phyloP scores from a whole-genome alignment of 2,797 vertebrate genomes.

The Decapterus maruadsi region DNA sequence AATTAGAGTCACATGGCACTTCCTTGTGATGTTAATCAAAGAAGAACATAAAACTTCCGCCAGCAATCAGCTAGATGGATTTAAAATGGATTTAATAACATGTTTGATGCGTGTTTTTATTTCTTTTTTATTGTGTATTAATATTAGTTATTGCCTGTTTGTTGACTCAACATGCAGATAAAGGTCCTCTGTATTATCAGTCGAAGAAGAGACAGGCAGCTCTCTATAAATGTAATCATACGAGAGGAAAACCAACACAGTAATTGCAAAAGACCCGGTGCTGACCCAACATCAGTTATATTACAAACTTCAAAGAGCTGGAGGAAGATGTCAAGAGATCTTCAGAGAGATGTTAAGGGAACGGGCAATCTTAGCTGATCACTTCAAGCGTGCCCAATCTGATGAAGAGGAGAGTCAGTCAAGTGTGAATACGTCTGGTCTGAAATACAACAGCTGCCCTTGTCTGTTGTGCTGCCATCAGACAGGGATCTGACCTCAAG shows the following conservation, averaged over 20 bases:
- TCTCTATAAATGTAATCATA: slow-evolving; percentile 73
- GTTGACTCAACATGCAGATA: slow-evolving; percentile 63
- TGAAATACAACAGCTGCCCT: slow-evolving; percentile 84
- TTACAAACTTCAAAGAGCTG: slow-evolving; percentile 86
- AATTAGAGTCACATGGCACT: slow-evolving; percentile 1
- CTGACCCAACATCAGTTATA: slow-evolving; percentile 79
- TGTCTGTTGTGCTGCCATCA: slow-evolving; percentile 75
- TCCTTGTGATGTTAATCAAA: slow-evolving; percentile 15
- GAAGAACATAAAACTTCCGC: not conserved
- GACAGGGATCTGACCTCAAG: slow-evolving; percentile 68
- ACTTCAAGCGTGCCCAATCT: slow-evolving; percentile 80
- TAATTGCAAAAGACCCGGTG: slow-evolving; percentile 79
- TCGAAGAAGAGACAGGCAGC: slow-evolving; percentile 60
- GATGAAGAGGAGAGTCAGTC: slow-evolving; percentile 81
- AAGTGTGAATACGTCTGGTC: slow-evolving; percentile 79
- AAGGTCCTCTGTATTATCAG: slow-evolving; percentile 51
- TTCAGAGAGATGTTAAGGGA: slow-evolving; percentile 72
- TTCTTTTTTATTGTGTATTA: slow-evolving; percentile 27
- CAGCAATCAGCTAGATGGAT: slow-evolving; percentile 2
- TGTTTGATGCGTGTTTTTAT: slow-evolving; percentile 9
- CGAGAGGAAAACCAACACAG: slow-evolving; percentile 73
- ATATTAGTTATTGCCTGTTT: slow-evolving; percentile 45
- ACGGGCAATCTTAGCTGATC: slow-evolving; percentile 81
- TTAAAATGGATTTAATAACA: slow-evolving; percentile 40
- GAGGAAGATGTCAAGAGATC: slow-evolving; percentile 82